Base-by-base conservation (phyloP, 2,888 invertebrate genomes). In the Aporophyla lueneburgensis region DNA sequence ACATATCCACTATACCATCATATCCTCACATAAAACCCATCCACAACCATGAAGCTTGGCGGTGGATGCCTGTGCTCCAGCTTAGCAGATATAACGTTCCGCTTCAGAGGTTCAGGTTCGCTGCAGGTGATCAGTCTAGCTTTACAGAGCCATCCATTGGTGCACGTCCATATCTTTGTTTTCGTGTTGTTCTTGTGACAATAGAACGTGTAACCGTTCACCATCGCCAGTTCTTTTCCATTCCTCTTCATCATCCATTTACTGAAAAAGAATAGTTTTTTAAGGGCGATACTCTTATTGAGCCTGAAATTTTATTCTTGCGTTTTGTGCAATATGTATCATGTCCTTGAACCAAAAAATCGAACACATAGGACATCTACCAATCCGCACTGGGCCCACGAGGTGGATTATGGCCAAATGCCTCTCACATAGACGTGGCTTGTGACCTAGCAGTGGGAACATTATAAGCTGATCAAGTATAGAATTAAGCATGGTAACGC, bases 21-120 rank as follows among this genome's bases (percentile, higher is more conserved):
- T 24, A 90, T 76, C 63, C 88, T 89, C n/a, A 88, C 59, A 61
- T 87, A 89, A 63, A 85, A 74, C 9, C 91, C 89, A 66, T 90
- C 71, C 2, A 76, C 67, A 40, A 92, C 86, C 7, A 87, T 24
- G 65, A 86, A 91, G 0, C 76, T 79, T 0, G 90, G 89, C 0
- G 88, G 87, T 9, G 93, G 93, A 81, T 97, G 97, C 65, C 92
- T 94, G 77, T 97, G 97, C 68, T 95, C 93, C 68, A 96, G 92
- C 79, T 94, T 95, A 5, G 94, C 80, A 19, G 86, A 71, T 5
- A 85, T 1, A 2, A 89, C 2, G 0, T 12, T 33, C 1, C 89
- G 74, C 27, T 78, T 62, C n/a, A 12, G 3, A 12, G 87, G 75
- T 9, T 54, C 56, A 9, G 43, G 10, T 5, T 79, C 69, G 46